Conservation (phyloP, 2,797 vertebrate species). For the Liparis tanakae region DNA sequence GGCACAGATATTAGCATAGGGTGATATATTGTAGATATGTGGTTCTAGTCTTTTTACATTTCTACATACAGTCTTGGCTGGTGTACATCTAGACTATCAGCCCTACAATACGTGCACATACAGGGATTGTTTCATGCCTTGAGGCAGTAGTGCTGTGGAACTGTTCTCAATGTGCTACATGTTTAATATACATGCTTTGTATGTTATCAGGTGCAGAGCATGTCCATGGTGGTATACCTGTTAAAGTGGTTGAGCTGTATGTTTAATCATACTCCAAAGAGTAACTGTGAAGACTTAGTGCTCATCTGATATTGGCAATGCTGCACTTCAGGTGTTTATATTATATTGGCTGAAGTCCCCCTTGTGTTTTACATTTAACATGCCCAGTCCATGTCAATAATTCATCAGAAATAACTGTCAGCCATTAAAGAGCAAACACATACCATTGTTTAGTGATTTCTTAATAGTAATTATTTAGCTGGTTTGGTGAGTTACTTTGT, state of each 20-base stretch:
- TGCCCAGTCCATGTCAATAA: background rate
- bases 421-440: background rate
- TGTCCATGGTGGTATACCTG: background rate
- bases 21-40: slow-evolving; percentile 6
- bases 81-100: slow-evolving; percentile 25
- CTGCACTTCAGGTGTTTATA: background rate
- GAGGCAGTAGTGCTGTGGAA: slow-evolving; percentile 21
- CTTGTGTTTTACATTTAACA: background rate
- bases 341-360: slow-evolving; percentile 1
- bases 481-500: background rate
- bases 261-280: background rate
- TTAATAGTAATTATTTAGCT: background rate
- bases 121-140: slow-evolving; percentile 23
- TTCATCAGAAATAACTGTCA: background rate
- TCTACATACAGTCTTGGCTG: slow-evolving; percentile 3
- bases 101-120: slow-evolving; percentile 26
- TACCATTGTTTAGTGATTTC: background rate
- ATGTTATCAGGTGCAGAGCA: slow-evolving; percentile 8
- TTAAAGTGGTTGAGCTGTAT: slow-evolving; percentile 9
- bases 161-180: slow-evolving; percentile 22
- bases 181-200: slow-evolving; percentile 15
- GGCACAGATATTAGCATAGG: slow-evolving; percentile 13
- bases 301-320: background rate
- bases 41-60: background rate
- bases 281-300: slow-evolving; percentile 17